Evolutionary conservation across 2,113 vertebrate genomes (phyloP).

Genomic region (Camelus dromedarius): DNA sequence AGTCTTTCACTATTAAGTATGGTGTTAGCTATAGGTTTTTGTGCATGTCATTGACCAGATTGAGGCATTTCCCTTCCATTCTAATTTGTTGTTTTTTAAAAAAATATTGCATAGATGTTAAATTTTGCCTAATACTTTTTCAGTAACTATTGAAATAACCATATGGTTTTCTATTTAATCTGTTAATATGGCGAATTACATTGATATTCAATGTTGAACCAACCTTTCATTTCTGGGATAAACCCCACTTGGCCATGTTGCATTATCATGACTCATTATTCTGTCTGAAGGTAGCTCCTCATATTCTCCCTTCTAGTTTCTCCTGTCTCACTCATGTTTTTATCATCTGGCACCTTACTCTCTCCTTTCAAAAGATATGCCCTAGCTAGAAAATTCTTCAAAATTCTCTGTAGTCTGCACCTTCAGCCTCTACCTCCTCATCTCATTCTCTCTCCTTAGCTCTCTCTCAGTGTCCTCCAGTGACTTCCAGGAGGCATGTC

Average conservation of each 20-base stretch:
- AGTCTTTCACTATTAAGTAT: neutral
- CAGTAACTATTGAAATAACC: neutral
- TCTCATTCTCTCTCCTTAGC: neutral
- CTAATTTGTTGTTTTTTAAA: neutral
- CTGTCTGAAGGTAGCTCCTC: neutral
- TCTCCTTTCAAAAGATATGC: neutral
- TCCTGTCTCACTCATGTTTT: neutral
- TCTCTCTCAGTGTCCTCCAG: neutral
- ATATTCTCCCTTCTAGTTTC: neutral
- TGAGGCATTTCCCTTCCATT: neutral
- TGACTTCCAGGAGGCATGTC: neutral
- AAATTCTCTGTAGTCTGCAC: neutral
- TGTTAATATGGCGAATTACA: neutral
- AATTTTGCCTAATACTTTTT: neutral
- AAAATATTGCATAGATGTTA: neutral
- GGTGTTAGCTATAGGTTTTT: neutral
- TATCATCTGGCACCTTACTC: neutral
- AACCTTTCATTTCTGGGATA: neutral
- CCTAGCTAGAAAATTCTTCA: neutral
- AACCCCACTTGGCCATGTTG: neutral
- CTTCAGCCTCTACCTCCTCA: neutral
- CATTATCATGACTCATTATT: neutral
- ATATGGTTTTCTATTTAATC: neutral
- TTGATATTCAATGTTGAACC: neutral
- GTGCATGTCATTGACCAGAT: neutral